Conservation (phyloP, 2,113 vertebrate species). For the Phainopepla nitens region DNA sequence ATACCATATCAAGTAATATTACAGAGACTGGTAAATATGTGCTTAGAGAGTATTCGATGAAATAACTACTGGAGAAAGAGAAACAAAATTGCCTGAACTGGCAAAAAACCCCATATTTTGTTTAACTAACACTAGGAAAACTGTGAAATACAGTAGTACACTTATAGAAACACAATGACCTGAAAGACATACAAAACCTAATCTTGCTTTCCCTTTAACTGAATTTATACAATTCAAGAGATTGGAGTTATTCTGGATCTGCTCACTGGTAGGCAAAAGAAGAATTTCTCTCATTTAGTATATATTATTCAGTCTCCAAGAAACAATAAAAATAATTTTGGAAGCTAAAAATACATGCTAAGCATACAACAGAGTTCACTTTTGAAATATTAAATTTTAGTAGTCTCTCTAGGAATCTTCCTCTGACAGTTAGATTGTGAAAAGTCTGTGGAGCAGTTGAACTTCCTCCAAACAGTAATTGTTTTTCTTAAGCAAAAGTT, state of each 20-base stretch:
- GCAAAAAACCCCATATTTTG: neutral
- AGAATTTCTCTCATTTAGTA: neutral
- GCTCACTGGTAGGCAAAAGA: neutral
- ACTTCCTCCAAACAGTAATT: neutral
- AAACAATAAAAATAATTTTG: neutral
- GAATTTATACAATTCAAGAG: neutral
- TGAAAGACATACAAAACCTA: neutral
- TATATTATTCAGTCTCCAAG: neutral
- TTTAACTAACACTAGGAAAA: neutral
- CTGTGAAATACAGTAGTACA: neutral
- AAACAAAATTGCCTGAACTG: neutral
- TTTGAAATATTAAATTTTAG: slow-evolving; percentile 15
- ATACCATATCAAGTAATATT: slow-evolving; percentile 15
- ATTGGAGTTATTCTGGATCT: neutral
- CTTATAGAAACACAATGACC: neutral
- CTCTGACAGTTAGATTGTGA: neutral
- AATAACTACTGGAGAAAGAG: neutral
- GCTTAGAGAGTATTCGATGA: neutral
- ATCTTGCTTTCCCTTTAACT: neutral
- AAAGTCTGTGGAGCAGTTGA: neutral
- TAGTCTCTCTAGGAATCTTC: neutral
- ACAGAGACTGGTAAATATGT: slow-evolving; percentile 12
- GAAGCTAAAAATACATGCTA: slow-evolving; percentile 22
- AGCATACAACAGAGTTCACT: neutral
- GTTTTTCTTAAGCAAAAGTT: neutral